Evolutionary conservation across 2,797 vertebrate genomes (phyloP).

Genomic region (Pseudochromis fuscus): DNA sequence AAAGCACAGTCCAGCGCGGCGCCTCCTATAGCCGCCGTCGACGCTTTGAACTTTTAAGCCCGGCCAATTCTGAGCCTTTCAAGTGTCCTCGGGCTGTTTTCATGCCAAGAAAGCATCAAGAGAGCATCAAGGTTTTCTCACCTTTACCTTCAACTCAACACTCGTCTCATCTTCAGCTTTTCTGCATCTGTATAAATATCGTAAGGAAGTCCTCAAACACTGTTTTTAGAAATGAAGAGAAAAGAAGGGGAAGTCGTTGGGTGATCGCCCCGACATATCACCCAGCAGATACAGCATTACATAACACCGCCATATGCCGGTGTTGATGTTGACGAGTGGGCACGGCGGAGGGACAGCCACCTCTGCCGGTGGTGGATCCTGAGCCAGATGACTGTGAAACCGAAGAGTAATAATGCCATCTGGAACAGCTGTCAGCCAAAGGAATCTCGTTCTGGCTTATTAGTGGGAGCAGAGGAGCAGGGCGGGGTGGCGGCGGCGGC

Average conservation of each 20-base stretch:
- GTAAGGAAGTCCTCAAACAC: not conserved
- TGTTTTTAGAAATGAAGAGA: not conserved
- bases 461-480: conserved; percentile 59
- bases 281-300: conserved; percentile 45
- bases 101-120: conserved; percentile 7
- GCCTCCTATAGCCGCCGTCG: conserved; percentile 6
- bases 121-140: conserved; percentile 44
- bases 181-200: conserved; percentile 6
- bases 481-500: no score
- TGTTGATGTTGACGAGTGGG: conserved; percentile 59
- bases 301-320: conserved; percentile 70
- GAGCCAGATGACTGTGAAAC: conserved; percentile 62
- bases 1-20: not conserved
- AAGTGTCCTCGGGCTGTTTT: conserved; percentile 42
- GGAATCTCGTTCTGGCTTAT: conserved; percentile 73
- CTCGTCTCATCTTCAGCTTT: conserved; percentile 17
- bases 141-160: conserved; percentile 21
- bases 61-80: conserved; percentile 32
- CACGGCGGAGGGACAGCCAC: conserved; percentile 45
- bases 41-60: conserved; percentile 36
- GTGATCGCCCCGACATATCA: conserved; percentile 20
- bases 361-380: conserved; percentile 57
- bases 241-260: conserved; percentile 10
- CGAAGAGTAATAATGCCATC: conserved; percentile 73
- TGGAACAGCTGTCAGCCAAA: conserved; percentile 77